Conservation (phyloP, 2,888 invertebrate species). For the Callyntrura guangdongensis region DNA sequence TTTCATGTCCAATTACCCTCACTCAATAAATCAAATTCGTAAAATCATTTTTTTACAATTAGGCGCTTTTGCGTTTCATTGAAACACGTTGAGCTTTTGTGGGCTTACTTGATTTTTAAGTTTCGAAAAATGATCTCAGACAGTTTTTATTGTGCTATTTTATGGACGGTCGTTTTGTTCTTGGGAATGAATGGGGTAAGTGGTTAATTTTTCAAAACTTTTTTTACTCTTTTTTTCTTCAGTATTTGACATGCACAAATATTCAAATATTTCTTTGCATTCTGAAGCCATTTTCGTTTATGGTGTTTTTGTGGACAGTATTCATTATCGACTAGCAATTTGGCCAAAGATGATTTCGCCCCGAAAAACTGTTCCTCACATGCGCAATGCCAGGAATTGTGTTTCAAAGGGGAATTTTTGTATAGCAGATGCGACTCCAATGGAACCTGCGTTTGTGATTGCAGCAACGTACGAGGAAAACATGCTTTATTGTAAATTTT, state of each 20-base stretch:
- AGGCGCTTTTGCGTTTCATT: too few species aligned
- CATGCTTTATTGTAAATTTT: slow-evolving; percentile 4
- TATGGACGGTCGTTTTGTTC: background rate
- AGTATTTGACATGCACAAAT: too few species aligned
- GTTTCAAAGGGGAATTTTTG: slow-evolving; percentile 14
- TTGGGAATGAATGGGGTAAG: slow-evolving; percentile 20
- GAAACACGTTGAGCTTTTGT: too few species aligned
- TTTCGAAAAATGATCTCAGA: background rate
- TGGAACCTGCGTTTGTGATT: slow-evolving; percentile 79
- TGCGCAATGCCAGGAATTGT: slow-evolving; percentile 26
- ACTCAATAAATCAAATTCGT: too few species aligned
- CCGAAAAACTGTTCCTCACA: slow-evolving; percentile 38
- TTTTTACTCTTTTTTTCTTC: background rate
- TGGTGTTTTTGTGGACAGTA: background rate
- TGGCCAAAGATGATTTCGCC: background rate
- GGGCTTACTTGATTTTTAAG: too few species aligned
- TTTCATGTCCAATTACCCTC: too few species aligned
- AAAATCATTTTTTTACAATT: too few species aligned
- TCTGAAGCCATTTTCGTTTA: too few species aligned
- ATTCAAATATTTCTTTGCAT: too few species aligned
- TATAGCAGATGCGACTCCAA: slow-evolving; percentile 66
- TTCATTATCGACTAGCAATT: background rate
- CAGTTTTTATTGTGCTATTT: slow-evolving; percentile 4
- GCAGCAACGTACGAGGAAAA: slow-evolving; percentile 68
- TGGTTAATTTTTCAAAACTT: background rate